These are phyloP conservation scores for Idris sp. DNA, from an alignment of 1,140 invertebrate genomes.

Conservation along the genomic window DNA sequence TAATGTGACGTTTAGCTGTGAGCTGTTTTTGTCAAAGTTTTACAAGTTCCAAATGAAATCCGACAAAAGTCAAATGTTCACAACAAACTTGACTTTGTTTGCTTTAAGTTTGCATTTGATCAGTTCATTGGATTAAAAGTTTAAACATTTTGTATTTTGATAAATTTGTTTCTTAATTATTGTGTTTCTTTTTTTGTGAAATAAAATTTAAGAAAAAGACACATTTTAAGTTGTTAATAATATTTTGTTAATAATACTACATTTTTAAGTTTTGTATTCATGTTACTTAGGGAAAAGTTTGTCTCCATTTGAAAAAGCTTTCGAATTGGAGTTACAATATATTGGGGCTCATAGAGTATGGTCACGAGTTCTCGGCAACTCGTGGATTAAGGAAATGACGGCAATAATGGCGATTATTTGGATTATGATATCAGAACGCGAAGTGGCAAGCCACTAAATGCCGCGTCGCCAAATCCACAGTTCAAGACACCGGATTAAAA, in stretches of 20 bases:
- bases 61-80: constrained; percentile 40
- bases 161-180: too few species aligned
- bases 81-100: constrained; percentile 43
- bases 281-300: constrained; percentile 5
- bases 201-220: too few species aligned
- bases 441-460: constrained; percentile 77
- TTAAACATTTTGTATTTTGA: too few species aligned
- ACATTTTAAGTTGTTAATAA: too few species aligned
- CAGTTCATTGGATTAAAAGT: too few species aligned
- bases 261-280: constrained; percentile 17
- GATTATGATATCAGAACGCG: constrained; percentile 79
- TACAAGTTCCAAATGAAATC: constrained; percentile 38
- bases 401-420: constrained; percentile 80
- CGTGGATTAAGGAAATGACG: constrained; percentile 77
- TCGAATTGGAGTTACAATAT: constrained; percentile 56
- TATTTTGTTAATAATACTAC: too few species aligned
- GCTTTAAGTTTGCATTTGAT: constrained; percentile 26
- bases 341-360: constrained; percentile 60
- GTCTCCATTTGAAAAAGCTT: too few species aligned
- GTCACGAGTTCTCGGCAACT: constrained; percentile 56
- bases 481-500: constrained; percentile 79
- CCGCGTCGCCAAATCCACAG: constrained; percentile 76
- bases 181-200: too few species aligned
- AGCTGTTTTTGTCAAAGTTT: constrained; percentile 48
- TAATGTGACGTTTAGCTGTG: constrained; percentile 52